Conservation (phyloP, 2,113 vertebrate genomes). For the Ictalurus furcatus region DNA sequence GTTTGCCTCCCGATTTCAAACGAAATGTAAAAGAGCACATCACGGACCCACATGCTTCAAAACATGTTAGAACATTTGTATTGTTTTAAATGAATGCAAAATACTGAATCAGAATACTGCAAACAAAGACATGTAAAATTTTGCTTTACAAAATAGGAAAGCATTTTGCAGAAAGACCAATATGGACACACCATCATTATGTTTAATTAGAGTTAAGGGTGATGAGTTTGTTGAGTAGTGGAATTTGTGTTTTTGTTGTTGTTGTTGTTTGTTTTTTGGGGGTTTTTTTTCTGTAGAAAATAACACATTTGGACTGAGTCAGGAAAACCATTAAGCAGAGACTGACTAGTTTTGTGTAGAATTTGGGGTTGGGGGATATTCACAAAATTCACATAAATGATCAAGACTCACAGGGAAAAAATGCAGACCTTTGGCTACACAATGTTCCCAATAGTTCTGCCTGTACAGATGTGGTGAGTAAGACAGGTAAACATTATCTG, state of each 20-base stretch:
- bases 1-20: not conserved
- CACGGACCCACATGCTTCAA: not conserved
- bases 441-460: not conserved
- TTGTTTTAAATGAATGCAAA: not conserved
- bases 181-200: not conserved
- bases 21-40: not conserved
- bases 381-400: not conserved
- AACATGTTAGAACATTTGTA: not conserved
- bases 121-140: no score
- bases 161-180: not conserved
- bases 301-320: not conserved
- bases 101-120: not conserved
- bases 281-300: not conserved
- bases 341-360: not conserved
- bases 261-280: not conserved
- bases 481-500: conserved; percentile 31
- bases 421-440: not conserved
- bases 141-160: not conserved
- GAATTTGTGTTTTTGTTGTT: not conserved
- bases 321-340: not conserved
- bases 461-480: not conserved
- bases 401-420: not conserved
- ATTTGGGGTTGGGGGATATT: not conserved
- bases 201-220: not conserved
- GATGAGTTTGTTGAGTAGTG: not conserved